Base-by-base conservation (phyloP, 2,888 invertebrate species). In the Oxyteleia sp. region DNA sequence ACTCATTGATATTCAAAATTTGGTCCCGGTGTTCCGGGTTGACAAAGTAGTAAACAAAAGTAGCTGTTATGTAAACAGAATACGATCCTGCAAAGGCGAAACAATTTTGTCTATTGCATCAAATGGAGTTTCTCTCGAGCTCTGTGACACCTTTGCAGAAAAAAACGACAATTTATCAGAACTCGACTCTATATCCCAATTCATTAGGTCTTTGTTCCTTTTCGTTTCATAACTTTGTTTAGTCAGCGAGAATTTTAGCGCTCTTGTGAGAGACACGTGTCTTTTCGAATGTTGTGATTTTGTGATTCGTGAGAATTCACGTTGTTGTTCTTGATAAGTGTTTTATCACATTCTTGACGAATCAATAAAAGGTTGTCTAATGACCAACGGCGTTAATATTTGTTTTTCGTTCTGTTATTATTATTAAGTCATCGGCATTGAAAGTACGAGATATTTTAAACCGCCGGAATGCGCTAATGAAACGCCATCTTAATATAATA, bases 401-500 rank as follows among this genome's bases (percentile, higher is more conserved):
- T 63, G 16, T 63, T 47, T 41, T 16, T 66, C 5, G 4, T 41
- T 15, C 5, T 13, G 4, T n/a, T 26, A 20, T 53, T 32, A 32
- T 68, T 32, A 68, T 29, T 53, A 49, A 47, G 45, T 57, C 38
- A 55, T 55, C 45, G 38, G 23, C 59, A 45, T 49, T 49, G 59
- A 41, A 38, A 20, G 35, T 38, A 13, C 41, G 45, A 53, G 49
- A 75, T 57, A 57, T 41, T 61, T 64, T 8, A 64, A 68, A 61
- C 59, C 41, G 66, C 11, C n/a, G 66, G 63, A 63, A 64, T 64
- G 64, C 66, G 57, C 57, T 64, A 75, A 66, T 76, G 41, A 68
- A 76, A 66, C 74, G 35, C 11, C 53, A 61, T 61, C 53, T 69
- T 61, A 61, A 66, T 43, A 61, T 35, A 68, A 68, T 76, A 76